A percentile compares a stretch with the other conserved stretches of the same genome.
These are phyloP conservation scores for Hetaerina titia DNA, from an alignment of 2,888 invertebrate genomes.

Conservation along the genomic window DNA sequence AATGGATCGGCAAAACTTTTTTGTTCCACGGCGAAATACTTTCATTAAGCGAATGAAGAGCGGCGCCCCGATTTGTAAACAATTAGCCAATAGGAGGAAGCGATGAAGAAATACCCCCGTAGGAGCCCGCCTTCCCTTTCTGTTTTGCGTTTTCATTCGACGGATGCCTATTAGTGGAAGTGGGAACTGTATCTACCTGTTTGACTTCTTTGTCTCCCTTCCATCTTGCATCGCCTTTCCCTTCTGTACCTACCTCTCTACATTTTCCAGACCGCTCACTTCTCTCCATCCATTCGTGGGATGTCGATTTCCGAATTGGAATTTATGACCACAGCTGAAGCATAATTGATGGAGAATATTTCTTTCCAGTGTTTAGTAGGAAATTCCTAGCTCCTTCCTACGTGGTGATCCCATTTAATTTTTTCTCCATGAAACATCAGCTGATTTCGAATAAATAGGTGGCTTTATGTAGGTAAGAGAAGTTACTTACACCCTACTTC, in stretches of 20 bases:
- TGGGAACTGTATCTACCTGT: constrained; percentile 26
- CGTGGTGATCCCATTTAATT: neutral
- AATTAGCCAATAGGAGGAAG: constrained; percentile 35
- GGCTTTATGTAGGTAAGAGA: neutral
- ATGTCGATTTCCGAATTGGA: neutral
- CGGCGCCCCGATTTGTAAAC: neutral
- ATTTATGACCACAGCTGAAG: neutral
- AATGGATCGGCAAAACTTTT: neutral
- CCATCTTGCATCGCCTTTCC: neutral
- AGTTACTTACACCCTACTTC: neutral
- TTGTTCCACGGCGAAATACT: neutral
- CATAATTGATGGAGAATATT: neutral
- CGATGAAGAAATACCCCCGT: neutral
- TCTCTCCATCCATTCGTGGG: neutral
- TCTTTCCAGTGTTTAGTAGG: neutral
- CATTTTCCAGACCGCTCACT: neutral
- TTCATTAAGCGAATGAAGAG: constrained; percentile 15
- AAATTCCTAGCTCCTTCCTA: neutral
- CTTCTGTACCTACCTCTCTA: neutral
- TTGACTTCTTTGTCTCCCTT: constrained; percentile 18
- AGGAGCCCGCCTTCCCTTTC: neutral
- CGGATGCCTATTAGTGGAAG: constrained; percentile 21
- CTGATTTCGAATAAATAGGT: neutral
- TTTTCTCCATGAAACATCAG: neutral
- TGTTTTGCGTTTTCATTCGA: neutral